These are phyloP conservation scores for Danionella dracula DNA, from an alignment of 2,797 vertebrate genomes.

Conservation along the genomic window DNA sequence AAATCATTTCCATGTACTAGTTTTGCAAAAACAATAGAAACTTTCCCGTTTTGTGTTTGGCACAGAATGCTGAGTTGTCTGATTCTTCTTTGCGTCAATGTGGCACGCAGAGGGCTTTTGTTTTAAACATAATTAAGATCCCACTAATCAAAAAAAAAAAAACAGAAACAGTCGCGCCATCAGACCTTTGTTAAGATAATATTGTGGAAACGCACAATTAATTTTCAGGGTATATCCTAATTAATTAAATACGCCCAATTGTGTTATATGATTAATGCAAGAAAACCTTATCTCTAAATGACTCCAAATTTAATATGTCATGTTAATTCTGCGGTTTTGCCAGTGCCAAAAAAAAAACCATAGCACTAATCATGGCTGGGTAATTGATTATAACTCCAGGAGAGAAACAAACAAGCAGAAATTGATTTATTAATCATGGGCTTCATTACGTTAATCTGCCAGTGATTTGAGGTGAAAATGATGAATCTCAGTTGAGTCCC, in stretches of 20 bases:
- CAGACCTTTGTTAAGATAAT: slow-evolving; percentile 73
- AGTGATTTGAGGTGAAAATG: slow-evolving; percentile 83
- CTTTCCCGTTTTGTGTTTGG: slow-evolving; percentile 73
- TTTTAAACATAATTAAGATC: slow-evolving; percentile 82
- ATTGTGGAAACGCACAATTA: slow-evolving; percentile 74
- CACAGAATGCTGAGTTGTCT: slow-evolving; percentile 71
- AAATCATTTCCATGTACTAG: slow-evolving; percentile 76
- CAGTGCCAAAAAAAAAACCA: slow-evolving; percentile 63
- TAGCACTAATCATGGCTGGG: slow-evolving; percentile 83
- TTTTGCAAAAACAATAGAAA: slow-evolving; percentile 75
- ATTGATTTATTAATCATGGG: slow-evolving; percentile 94
- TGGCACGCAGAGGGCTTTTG: slow-evolving; percentile 70
- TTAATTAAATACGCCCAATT: slow-evolving; percentile 73
- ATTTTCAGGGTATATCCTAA: slow-evolving; percentile 71
- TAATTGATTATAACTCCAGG: slow-evolving; percentile 83
- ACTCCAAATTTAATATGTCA: slow-evolving; percentile 80
- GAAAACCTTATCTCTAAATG: slow-evolving; percentile 80
- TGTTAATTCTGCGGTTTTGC: slow-evolving; percentile 68
- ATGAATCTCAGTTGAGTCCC: slow-evolving; percentile 87
- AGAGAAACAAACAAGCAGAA: slow-evolving; percentile 95
- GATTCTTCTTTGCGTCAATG: slow-evolving; percentile 63
- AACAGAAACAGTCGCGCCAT: slow-evolving; percentile 68
- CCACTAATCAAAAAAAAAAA: slow-evolving; percentile 73
- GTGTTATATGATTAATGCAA: slow-evolving; percentile 89
- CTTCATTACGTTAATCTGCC: slow-evolving; percentile 80